These are phyloP conservation scores for Drosophila yakuba DNA, from an alignment of 1,140 invertebrate species.

Conservation along the genomic window DNA sequence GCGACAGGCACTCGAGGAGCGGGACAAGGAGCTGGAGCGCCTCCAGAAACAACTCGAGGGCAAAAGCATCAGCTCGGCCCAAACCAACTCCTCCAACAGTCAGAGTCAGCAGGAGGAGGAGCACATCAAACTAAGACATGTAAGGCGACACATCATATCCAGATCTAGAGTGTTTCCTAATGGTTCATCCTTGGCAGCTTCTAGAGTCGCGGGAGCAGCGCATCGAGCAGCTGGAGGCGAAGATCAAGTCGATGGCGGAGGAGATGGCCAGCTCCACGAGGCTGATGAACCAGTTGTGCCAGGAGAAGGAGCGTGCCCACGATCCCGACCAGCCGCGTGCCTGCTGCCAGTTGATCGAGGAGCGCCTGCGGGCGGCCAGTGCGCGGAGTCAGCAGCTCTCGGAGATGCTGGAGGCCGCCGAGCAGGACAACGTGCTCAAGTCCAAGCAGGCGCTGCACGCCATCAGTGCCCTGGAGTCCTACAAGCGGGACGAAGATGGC, in stretches of 20 bases:
- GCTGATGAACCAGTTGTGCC: constrained; percentile 74
- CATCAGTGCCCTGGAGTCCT: constrained; percentile 70
- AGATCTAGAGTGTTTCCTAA: too few relatives aligned
- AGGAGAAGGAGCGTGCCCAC: constrained; percentile 52
- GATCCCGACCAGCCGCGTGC: constrained; percentile 57
- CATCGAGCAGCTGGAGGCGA: constrained; percentile 73
- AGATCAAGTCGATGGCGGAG: constrained; percentile 66
- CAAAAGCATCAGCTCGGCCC: constrained; percentile 16
- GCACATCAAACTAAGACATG: constrained; percentile 60
- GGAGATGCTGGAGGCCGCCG: constrained; percentile 73
- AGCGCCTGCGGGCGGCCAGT: constrained; percentile 57
- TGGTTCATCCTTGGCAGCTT: constrained; percentile 31
- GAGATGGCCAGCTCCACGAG: constrained; percentile 76
- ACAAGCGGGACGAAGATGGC: constrained; percentile 77
- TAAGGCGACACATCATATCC: constrained; percentile 14
- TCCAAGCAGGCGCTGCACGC: constrained; percentile 80
- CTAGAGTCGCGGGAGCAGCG: constrained; percentile 66
- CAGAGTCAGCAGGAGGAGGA: constrained; percentile 48
- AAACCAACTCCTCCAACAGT: constrained; percentile 39
- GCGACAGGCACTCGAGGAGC: constrained; percentile 63
- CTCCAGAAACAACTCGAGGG: constrained; percentile 42
- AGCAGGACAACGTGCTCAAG: constrained; percentile 80
- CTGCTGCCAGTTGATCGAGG: constrained; percentile 75
- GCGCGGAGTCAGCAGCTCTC: constrained; percentile 63
- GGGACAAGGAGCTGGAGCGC: constrained; percentile 67